A percentile compares a stretch with the other conserved stretches of the same genome.
Evolutionary conservation across 2,797 vertebrate genomes (phyloP).

Genomic region (Dermochelys coriacea): DNA sequence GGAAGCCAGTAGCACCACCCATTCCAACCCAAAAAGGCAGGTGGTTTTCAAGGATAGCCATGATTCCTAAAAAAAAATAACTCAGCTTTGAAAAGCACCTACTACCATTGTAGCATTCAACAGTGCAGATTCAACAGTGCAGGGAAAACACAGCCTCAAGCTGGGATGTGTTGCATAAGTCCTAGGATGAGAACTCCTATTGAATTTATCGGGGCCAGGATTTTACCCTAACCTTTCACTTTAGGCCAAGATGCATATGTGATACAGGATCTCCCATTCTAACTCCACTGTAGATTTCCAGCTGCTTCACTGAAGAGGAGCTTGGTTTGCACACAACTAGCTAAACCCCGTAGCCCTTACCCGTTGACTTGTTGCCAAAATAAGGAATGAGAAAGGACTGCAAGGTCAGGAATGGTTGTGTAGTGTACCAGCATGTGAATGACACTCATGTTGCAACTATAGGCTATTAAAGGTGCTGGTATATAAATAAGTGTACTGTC

Average conservation of each 20-base stretch:
- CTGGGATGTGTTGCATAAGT: not conserved
- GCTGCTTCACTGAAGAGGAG: rapidly evolving
- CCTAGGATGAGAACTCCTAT: not conserved
- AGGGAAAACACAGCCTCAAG: not conserved
- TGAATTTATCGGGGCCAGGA: not conserved
- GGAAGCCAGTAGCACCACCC: rapidly evolving
- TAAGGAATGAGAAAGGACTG: not conserved
- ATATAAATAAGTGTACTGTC: not conserved
- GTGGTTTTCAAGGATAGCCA: constrained; percentile 32
- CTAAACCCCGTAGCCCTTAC: not conserved
- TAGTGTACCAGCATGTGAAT: not conserved
- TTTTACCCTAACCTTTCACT: not conserved
- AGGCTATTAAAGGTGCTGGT: not conserved
- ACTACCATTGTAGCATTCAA: not conserved
- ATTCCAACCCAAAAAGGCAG: not conserved
- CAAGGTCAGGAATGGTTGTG: not conserved
- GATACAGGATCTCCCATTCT: not conserved
- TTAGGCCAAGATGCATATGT: not conserved
- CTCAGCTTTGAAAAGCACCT: constrained; percentile 41
- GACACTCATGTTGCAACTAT: not conserved
- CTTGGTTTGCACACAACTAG: not conserved
- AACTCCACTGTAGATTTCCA: not conserved
- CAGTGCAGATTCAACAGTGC: too few species aligned
- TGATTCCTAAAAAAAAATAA: not conserved
- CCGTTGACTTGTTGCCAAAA: not conserved